Percentiles rank a stretch among this genome's conserved stretches.
These are phyloP conservation scores for Heteractis magnifica DNA, from an alignment of 92 coral and sea anemone species.

Conservation along the genomic window DNA sequence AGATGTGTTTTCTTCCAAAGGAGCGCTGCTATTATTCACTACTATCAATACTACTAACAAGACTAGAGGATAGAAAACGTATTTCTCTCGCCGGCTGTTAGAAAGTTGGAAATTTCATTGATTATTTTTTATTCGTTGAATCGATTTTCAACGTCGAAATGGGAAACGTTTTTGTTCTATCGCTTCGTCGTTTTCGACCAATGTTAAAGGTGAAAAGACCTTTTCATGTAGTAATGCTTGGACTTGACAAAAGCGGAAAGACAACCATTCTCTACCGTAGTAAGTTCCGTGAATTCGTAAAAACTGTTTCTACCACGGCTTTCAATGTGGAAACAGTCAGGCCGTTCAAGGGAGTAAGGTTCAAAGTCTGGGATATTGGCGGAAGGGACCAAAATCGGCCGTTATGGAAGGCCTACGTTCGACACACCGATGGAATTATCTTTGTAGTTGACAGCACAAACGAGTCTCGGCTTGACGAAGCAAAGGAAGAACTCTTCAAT, in stretches of 20 bases:
- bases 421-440: slow-evolving; percentile 85
- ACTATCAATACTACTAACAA: neutral
- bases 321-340: slow-evolving; percentile 94
- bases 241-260: slow-evolving; percentile 93
- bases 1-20: neutral
- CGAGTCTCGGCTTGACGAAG: slow-evolving; percentile 87
- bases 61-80: neutral
- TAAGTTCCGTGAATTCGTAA: slow-evolving; percentile 75
- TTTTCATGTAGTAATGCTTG: slow-evolving; percentile 92
- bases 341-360: slow-evolving; percentile 80
- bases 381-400: slow-evolving; percentile 97
- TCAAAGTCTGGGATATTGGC: slow-evolving; percentile 94
- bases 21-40: neutral
- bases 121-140: neutral
- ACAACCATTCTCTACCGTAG: slow-evolving; percentile 93
- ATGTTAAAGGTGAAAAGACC: slow-evolving; percentile 72
- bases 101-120: neutral
- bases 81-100: neutral
- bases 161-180: slow-evolving; percentile 74
- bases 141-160: slow-evolving; percentile 18
- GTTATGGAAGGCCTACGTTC: slow-evolving; percentile 92
- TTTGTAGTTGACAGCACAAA: slow-evolving; percentile 95
- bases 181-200: slow-evolving; percentile 76
- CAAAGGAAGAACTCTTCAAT: slow-evolving; percentile 90
- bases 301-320: slow-evolving; percentile 76